Evolutionary conservation across 1,140 invertebrate genomes (phyloP), one percentile per base, ranked within the genome.

Genomic region (Zaprionus capensis): DNA sequence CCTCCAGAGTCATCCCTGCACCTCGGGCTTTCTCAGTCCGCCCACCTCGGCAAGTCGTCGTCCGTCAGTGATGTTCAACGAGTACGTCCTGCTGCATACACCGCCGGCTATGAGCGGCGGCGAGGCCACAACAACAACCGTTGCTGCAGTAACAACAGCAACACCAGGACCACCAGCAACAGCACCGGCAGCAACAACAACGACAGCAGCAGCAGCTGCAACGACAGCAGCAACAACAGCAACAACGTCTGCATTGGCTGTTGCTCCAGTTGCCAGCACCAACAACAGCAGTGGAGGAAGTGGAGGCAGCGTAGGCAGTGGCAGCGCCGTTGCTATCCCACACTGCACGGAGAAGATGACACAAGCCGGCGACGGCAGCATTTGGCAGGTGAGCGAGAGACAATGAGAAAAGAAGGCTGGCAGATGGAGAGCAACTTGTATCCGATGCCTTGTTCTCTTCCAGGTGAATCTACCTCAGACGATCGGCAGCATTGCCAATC

Each of bases 331-430:
- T 22, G 85, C 46, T 5, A 14, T 12, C 6, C 20, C 46, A 14
- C 97, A 96, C 92, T 97, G 96, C 22, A 96, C 96, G 55, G 97
- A 98, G 87, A 97, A 97, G 92, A 97, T 97, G 95, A 97, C 97
- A 0, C 97, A 98, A 93, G 97, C 97, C 49, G 96, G 96, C 38
- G 95, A 96, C 90, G 95, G 95, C 55, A 95, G 95, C 78, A 95
- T 96, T 55, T 96, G 95, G 95, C 94, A 94, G 86, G 91, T 93
- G 26, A 86, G 81, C 72, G 9, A 5, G 17, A 41, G 31, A 11
- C 31, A 34, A 11, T 3, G 31, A 34, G 9, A 34, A 11, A 11
- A 7, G 9, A 11, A 34, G 9, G 28, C 6, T 7, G 28, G 0
- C 1, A 15, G 26, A 12, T 7, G 9, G 4, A 22, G 46, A 22